Percentiles rank a stretch among this genome's conserved stretches.
Evolutionary conservation across 2,888 invertebrate genomes (phyloP).

Genomic region (Pemphredon lugubris): DNA sequence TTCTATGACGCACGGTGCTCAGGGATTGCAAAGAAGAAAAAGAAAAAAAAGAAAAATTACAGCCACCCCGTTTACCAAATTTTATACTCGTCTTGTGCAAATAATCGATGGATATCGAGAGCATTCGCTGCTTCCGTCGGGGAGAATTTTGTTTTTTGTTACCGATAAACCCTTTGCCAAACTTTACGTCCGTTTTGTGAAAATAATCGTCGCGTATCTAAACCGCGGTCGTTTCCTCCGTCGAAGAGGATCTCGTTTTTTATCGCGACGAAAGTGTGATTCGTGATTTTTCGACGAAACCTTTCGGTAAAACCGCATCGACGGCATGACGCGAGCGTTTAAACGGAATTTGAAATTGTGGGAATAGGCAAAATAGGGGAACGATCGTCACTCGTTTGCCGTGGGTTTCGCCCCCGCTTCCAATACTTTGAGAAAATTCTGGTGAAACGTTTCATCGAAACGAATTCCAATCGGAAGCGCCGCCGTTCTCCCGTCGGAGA

Average conservation of each 20-base stretch:
- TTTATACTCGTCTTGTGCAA: not conserved
- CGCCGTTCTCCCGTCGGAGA: no score
- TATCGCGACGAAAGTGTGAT: not conserved
- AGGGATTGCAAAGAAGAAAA: not conserved
- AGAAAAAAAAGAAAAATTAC: no score
- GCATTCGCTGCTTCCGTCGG: not conserved
- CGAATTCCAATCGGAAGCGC: no score
- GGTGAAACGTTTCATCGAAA: no score
- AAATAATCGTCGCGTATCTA: not conserved
- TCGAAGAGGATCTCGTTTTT: not conserved
- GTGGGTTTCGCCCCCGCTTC: no score
- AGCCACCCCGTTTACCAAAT: not conserved
- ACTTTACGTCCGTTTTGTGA: not conserved
- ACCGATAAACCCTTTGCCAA: not conserved
- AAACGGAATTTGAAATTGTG: no score
- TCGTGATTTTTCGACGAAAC: no score
- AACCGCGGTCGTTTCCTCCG: not conserved
- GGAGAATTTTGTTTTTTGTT: not conserved
- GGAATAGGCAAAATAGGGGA: no score
- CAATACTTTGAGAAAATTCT: no score
- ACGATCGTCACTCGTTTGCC: no score
- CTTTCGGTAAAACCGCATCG: no score
- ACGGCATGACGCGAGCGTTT: no score
- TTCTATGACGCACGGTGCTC: constrained; percentile 32
- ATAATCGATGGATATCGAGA: not conserved